Evolutionary conservation across 2,888 invertebrate species (phyloP), one percentile per base, ranked within the genome.

Genomic region (Nemotelus nigrinus): DNA sequence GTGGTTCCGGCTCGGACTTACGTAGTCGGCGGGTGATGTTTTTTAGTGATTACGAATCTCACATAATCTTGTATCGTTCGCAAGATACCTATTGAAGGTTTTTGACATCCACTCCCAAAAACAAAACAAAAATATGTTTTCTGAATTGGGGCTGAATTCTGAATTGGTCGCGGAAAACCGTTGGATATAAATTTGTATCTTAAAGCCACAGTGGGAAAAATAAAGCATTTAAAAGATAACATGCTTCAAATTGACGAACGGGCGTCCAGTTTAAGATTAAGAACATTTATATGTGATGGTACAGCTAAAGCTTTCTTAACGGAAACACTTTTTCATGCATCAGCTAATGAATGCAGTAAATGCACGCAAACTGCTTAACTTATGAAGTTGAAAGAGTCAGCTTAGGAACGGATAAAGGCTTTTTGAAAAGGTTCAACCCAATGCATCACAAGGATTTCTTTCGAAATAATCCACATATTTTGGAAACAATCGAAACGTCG

Each of bases 351-450:
- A 53, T 79, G 79, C 64, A 64, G 65, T 47, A 79, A 79, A 63
- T 80, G 78, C 67, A 78, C 55, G 3, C 79, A 80, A 77, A 70
- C 6, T 67, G 64, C 47, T 57, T 80, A 43, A 71, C 77, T 1
- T 80, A 78, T 64, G 25, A 68, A n/a, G 64, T 75, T 25, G 44
- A 63, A 63, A n/a, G 47, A 10, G 76, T 60, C 2, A 68, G 44
- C 67, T n/a, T 72, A 45, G 76, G 77, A 44, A 53, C 45, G 1
- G 76, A 80, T 65, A 48, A 60, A 5, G 67, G 68, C 57, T 79
- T 80, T 65, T 41, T 3, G 1, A 65, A 68, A 3, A 65, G 79
- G 64, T 64, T 64, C 7, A 60, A 77, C 68, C 10, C 57, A 41
- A 63, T 55, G 3, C 79, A 80, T 55, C 64, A 76, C 44, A 77